These are phyloP conservation scores for Iguana delicatissima DNA, from an alignment of 2,797 vertebrate species.

Conservation along the genomic window DNA sequence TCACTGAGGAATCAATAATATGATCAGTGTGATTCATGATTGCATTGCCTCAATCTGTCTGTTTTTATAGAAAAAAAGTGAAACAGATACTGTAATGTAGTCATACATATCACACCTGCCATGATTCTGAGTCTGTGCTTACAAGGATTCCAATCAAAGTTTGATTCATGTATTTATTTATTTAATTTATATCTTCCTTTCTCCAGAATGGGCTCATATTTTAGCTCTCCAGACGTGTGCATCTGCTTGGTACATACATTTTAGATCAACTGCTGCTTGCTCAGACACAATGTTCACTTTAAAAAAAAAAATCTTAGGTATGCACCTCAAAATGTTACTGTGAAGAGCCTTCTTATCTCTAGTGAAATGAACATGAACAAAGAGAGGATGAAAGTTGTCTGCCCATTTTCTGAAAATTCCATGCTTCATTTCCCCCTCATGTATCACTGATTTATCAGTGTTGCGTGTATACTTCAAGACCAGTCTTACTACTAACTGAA, in stretches of 20 bases:
- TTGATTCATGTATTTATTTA: no score
- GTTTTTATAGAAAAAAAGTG: not conserved
- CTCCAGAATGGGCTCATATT: no score
- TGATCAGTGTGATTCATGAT: not conserved
- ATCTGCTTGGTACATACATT: not conserved
- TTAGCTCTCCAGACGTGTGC: not conserved
- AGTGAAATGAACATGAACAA: not conserved
- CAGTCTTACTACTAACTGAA: constrained; percentile 37
- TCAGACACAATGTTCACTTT: not conserved
- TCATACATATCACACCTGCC: not conserved
- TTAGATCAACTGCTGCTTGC: not conserved
- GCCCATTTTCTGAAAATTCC: constrained; percentile 1
- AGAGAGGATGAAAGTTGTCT: constrained; percentile 21
- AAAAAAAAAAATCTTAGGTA: not conserved
- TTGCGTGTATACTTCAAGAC: not conserved
- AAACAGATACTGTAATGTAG: no score
- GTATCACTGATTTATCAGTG: not conserved
- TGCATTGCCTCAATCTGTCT: not conserved
- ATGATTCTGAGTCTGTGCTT: no score
- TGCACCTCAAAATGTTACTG: not conserved
- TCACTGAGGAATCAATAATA: no score
- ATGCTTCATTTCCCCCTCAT: not conserved
- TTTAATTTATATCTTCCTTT: not conserved
- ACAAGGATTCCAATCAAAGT: not conserved
- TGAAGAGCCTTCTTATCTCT: not conserved